A percentile compares a stretch with the other conserved stretches of the same genome.
These are phyloP conservation scores for Chloroclysta siterata DNA, from an alignment of 2,888 invertebrate species.

Conservation along the genomic window DNA sequence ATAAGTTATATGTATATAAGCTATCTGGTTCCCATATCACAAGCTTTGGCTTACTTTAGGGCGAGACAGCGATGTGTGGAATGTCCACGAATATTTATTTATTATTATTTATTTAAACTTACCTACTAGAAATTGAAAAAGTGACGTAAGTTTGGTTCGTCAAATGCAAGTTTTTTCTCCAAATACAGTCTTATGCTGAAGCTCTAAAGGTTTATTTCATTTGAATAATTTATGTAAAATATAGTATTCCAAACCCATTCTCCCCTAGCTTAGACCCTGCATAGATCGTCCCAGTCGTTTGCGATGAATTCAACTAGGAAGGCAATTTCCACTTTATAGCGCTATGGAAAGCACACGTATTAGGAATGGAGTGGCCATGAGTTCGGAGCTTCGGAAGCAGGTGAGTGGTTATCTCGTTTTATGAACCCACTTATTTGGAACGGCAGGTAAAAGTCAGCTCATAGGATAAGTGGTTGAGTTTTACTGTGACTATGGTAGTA, in stretches of 20 bases:
- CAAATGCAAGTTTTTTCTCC: too few relatives aligned
- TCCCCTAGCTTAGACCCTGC: constrained; percentile 46
- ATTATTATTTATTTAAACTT: too few relatives aligned
- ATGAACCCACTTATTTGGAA: constrained; percentile 5
- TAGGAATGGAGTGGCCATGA: constrained; percentile 58
- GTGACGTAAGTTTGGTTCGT: too few relatives aligned
- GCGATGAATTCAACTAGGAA: constrained; percentile 79
- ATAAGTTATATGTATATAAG: too few relatives aligned
- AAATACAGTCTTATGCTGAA: too few relatives aligned
- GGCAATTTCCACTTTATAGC: constrained; percentile 80
- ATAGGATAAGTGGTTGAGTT: constrained; percentile 3
- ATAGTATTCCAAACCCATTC: neutral
- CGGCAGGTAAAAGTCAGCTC: constrained; percentile 13
- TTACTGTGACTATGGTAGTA: neutral
- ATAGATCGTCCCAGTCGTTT: constrained; percentile 49
- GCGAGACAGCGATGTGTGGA: too few relatives aligned
- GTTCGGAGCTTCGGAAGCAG: constrained; percentile 36
- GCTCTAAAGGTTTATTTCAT: too few relatives aligned
- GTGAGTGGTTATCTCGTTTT: constrained; percentile 17
- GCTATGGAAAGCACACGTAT: constrained; percentile 64
- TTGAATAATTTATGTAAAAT: neutral
- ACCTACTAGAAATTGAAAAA: too few relatives aligned
- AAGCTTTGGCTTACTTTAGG: too few relatives aligned
- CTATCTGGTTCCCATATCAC: too few relatives aligned
- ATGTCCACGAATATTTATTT: too few relatives aligned